Percentiles rank a stretch among this genome's conserved stretches.
Conservation (phyloP, 2,797 vertebrate species). For the Philypnodon macrostomus region DNA sequence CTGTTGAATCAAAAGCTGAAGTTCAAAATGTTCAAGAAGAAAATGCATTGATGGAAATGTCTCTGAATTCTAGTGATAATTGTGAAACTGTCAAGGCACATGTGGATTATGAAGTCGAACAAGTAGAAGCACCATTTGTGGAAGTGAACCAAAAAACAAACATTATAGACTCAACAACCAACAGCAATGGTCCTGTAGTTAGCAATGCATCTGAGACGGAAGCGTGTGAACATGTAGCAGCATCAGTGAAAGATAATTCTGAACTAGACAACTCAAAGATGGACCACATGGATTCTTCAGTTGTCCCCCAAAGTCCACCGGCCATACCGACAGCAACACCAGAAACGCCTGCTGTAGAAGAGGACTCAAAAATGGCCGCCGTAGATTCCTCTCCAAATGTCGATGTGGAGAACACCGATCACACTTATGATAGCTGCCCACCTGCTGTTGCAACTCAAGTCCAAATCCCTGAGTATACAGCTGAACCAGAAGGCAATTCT, state of each 20-base stretch:
- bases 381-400: not conserved
- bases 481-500: not conserved
- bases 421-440: not conserved
- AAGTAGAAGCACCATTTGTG: not conserved
- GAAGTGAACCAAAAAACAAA: not conserved
- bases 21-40: not conserved
- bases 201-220: no score
- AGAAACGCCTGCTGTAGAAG: not conserved
- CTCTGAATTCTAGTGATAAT: not conserved
- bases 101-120: not conserved
- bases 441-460: not conserved
- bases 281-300: not conserved
- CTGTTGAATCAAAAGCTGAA: not conserved
- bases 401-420: no score
- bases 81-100: not conserved
- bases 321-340: not conserved
- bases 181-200: no score
- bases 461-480: not conserved
- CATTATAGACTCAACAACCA: not conserved
- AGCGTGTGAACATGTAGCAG: not conserved
- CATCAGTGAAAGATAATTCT: not conserved
- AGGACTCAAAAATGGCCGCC: not conserved
- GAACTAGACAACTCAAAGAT: not conserved
- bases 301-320: no score
- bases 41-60: not conserved